Percentiles rank a stretch among this genome's conserved stretches.
Conservation (phyloP, 2,888 invertebrate genomes). For the Cetonia aurata region DNA sequence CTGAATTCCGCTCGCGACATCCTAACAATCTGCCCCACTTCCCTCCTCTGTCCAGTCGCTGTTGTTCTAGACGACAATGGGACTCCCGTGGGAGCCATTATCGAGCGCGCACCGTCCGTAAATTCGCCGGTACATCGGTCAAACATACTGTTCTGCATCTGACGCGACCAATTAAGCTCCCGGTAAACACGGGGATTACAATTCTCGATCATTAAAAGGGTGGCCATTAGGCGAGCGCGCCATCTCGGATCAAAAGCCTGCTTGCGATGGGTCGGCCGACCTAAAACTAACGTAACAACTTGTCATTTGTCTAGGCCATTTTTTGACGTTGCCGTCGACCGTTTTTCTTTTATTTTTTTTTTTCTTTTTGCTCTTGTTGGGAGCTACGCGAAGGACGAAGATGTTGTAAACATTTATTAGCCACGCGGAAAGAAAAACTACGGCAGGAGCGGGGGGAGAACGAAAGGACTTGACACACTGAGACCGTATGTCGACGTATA, state of each 20-base stretch:
- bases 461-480: too few species aligned
- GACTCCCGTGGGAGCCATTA: constrained; percentile 60
- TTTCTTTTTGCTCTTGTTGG: constrained; percentile 3
- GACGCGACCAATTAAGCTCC: constrained; percentile 59
- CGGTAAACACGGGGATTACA: constrained; percentile 59
- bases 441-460: too few species aligned
- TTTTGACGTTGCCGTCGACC: constrained; percentile 45
- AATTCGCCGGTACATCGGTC: constrained; percentile 54
- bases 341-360: not conserved
- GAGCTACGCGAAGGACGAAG: too few species aligned
- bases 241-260: constrained; percentile 55
- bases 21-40: too few species aligned
- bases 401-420: too few species aligned
- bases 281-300: constrained; percentile 55
- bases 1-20: too few species aligned
- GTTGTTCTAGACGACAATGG: constrained; percentile 50
- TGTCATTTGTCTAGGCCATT: constrained; percentile 56
- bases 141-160: constrained; percentile 53
- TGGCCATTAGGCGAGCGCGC: constrained; percentile 48
- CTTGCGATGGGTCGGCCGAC: constrained; percentile 52
- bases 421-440: too few species aligned
- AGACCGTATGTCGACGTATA: too few species aligned
- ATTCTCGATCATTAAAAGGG: constrained; percentile 55
- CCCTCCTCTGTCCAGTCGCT: too few species aligned
- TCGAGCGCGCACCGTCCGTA: constrained; percentile 57